A percentile compares a stretch with the other conserved stretches of the same genome.
Evolutionary conservation across 2,888 invertebrate species (phyloP).

Genomic region (Pheosia tremula): DNA sequence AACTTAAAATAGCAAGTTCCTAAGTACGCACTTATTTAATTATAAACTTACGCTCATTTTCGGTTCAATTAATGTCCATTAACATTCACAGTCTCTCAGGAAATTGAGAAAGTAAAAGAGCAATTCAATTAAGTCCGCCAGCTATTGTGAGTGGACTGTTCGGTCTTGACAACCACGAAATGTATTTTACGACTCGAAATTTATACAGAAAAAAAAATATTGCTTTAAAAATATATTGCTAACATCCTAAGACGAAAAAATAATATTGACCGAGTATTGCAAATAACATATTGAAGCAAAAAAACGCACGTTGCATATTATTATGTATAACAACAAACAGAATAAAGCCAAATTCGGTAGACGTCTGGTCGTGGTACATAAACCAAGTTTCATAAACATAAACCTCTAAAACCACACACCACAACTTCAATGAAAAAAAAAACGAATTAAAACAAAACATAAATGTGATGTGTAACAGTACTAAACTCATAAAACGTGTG

Average conservation of each 20-base stretch:
- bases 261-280: too few species aligned
- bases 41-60: slow-evolving; percentile 36
- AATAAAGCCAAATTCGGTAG: too few species aligned
- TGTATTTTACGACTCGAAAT: slow-evolving; percentile 5
- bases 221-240: too few species aligned
- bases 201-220: background rate
- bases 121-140: slow-evolving; percentile 36
- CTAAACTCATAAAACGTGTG: slow-evolving; percentile 2
- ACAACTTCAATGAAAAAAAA: background rate
- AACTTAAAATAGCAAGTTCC: slow-evolving; percentile 9
- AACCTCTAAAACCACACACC: background rate
- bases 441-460: background rate
- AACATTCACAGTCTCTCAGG: slow-evolving; percentile 32
- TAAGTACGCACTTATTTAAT: slow-evolving; percentile 22
- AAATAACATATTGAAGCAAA: too few species aligned
- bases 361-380: too few species aligned
- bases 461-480: background rate
- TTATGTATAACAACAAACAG: too few species aligned
- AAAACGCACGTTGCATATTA: too few species aligned
- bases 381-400: background rate
- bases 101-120: slow-evolving; percentile 39
- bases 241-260: too few species aligned
- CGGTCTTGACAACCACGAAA: slow-evolving; percentile 18
- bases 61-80: slow-evolving; percentile 40
- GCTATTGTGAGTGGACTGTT: slow-evolving; percentile 26